These are phyloP conservation scores for Schizopygopsis malacanthus DNA, from an alignment of 2,797 vertebrate genomes.

Conservation along the genomic window DNA sequence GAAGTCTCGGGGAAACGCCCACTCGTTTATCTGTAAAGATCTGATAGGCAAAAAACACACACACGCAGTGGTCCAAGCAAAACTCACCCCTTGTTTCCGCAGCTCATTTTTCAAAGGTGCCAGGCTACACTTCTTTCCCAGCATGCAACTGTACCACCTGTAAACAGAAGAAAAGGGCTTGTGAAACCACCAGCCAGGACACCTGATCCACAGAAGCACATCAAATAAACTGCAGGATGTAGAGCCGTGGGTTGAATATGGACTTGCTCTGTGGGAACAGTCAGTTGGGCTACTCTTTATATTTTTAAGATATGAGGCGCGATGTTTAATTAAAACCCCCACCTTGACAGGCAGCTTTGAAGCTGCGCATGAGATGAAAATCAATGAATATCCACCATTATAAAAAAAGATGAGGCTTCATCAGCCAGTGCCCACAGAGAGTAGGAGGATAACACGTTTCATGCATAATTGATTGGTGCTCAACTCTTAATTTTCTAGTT, in stretches of 20 bases:
- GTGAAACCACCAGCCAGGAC: conserved; percentile 15
- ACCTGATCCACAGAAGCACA: conserved; percentile 34
- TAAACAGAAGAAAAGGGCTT: conserved; percentile 60
- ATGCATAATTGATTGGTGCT: conserved; percentile 34
- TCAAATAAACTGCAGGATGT: conserved; percentile 58
- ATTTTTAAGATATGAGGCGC: conserved; percentile 25
- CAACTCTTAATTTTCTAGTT: conserved; percentile 26
- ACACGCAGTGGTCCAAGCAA: not conserved
- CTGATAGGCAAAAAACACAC: not conserved
- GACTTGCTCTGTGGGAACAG: conserved; percentile 19
- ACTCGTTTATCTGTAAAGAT: conserved; percentile 22
- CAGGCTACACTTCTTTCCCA: conserved; percentile 98
- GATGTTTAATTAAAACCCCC: conserved; percentile 54
- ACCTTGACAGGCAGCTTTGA: conserved; percentile 64
- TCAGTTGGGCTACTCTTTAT: conserved; percentile 24
- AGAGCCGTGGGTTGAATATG: conserved; percentile 34
- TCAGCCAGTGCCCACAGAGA: conserved; percentile 60
- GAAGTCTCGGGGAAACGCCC: conserved; percentile 6
- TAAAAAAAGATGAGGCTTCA: conserved; percentile 63
- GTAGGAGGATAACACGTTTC: conserved; percentile 39
- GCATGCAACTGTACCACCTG: conserved; percentile 99
- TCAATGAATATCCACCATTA: conserved; percentile 70
- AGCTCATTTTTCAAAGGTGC: conserved; percentile 96
- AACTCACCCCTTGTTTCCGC: conserved; percentile 91
- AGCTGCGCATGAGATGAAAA: conserved; percentile 61